Conservation (phyloP, 2,113 vertebrate genomes). For the Lasiurus cinereus region DNA sequence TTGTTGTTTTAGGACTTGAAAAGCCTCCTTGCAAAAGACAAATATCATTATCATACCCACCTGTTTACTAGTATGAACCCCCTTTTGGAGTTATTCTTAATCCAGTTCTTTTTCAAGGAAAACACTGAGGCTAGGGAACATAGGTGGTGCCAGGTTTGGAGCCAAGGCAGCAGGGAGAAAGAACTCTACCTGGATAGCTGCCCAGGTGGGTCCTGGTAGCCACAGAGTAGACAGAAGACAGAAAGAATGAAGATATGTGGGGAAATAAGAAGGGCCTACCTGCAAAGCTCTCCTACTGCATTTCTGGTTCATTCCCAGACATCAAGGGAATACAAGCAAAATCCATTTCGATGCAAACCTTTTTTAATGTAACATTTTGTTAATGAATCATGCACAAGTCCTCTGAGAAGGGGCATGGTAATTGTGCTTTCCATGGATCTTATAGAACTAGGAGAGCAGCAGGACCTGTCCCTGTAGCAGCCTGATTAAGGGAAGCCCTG, state of each 20-base stretch:
- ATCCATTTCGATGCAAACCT: background rate
- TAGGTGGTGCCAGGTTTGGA: background rate
- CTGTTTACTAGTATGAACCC: background rate
- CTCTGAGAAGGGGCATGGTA: background rate
- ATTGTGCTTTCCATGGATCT: background rate
- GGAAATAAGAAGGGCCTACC: background rate
- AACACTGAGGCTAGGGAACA: no score
- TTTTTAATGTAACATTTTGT: constrained; percentile 12
- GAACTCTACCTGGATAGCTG: background rate
- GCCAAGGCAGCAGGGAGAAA: background rate
- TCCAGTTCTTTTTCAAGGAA: background rate
- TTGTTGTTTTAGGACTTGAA: constrained; percentile 36
- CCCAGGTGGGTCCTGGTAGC: background rate
- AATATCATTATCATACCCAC: background rate
- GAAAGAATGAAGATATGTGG: accelerated
- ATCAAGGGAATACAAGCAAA: constrained; percentile 14
- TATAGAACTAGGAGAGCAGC: background rate
- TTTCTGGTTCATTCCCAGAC: background rate
- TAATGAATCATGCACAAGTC: constrained; percentile 4
- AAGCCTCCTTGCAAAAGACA: background rate
- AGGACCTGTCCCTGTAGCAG: background rate
- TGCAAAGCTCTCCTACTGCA: background rate
- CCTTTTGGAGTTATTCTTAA: background rate
- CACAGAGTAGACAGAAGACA: background rate
- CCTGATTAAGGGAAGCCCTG: background rate